Percentiles rank a stretch among this genome's conserved stretches.
Evolutionary conservation across 2,888 invertebrate genomes (phyloP).

Genomic region (Eupsilia transversa): DNA sequence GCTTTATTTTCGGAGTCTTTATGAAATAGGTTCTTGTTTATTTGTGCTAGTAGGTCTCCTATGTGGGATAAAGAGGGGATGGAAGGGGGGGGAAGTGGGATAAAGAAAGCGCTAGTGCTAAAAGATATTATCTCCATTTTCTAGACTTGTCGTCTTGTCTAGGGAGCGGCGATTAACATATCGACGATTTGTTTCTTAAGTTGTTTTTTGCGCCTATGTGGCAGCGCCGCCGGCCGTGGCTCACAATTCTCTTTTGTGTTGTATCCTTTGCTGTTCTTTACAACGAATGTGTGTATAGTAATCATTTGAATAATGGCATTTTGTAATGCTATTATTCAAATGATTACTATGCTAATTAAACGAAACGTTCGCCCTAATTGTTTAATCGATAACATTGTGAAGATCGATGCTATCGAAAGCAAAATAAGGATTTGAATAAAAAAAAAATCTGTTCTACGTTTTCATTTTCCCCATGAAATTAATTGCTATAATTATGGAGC

Average conservation of each 20-base stretch:
- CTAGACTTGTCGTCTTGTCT: slow-evolving; percentile 39
- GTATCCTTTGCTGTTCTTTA: background rate
- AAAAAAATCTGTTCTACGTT: background rate
- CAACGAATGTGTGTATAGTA: background rate
- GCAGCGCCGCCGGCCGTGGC: background rate
- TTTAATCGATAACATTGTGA: background rate
- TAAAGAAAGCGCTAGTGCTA: slow-evolving; percentile 25
- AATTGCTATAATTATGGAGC: background rate
- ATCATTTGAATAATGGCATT: too few relatives aligned
- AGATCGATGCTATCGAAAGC: background rate
- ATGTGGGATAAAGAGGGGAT: slow-evolving; percentile 36
- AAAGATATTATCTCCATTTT: slow-evolving; percentile 40
- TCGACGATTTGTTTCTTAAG: background rate
- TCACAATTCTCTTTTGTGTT: background rate
- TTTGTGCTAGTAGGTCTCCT: slow-evolving; percentile 58
- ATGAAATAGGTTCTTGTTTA: slow-evolving; percentile 57
- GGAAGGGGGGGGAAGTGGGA: too few relatives aligned
- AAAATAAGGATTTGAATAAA: background rate
- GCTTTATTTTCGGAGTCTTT: slow-evolving; percentile 59
- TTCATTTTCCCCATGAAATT: too few relatives aligned
- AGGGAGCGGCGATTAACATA: background rate
- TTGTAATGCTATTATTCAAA: slow-evolving; percentile 10
- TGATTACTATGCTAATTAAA: background rate
- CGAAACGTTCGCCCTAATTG: background rate
- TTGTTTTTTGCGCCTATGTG: background rate